Conservation (phyloP, 2,888 invertebrate genomes). For the Catocala sponsa region DNA sequence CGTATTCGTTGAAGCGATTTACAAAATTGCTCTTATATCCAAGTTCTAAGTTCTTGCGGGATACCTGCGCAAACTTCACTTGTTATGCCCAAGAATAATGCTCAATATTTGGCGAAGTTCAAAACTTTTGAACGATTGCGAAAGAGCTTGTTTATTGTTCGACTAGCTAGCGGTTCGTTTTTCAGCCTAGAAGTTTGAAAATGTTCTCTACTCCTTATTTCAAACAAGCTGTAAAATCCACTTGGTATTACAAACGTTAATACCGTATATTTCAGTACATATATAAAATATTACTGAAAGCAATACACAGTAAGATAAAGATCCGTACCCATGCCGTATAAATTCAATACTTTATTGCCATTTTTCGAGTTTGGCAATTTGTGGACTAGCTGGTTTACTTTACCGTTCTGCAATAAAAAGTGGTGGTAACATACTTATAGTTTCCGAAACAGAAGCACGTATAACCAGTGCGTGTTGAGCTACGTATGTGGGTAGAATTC, state of each 20-base stretch:
- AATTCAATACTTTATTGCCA: conserved; percentile 51
- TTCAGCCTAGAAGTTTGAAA: conserved; percentile 26
- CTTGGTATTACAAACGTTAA: neutral
- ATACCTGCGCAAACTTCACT: conserved; percentile 61
- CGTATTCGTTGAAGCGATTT: conserved; percentile 74
- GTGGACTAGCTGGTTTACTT: conserved; percentile 66
- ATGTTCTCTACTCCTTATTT: neutral
- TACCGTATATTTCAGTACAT: no score
- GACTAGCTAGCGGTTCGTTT: conserved; percentile 38
- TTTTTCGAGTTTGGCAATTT: conserved; percentile 63
- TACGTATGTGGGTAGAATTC: conserved; percentile 20
- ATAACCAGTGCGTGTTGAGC: conserved; percentile 48
- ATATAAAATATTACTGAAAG: no score
- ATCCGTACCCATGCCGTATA: conserved; percentile 3
- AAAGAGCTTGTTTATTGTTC: conserved; percentile 49
- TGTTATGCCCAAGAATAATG: conserved; percentile 62
- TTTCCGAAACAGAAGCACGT: conserved; percentile 54
- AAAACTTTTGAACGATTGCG: conserved; percentile 44
- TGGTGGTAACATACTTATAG: conserved; percentile 62
- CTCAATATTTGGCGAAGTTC: conserved; percentile 55
- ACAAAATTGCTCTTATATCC: conserved; percentile 69
- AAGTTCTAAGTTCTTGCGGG: conserved; percentile 61
- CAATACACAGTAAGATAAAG: no score
- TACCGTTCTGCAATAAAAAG: conserved; percentile 69
- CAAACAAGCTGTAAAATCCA: neutral